These are phyloP conservation scores for Dolichallabes microphthalmus DNA, from an alignment of 2,113 vertebrate species.

Conservation along the genomic window DNA sequence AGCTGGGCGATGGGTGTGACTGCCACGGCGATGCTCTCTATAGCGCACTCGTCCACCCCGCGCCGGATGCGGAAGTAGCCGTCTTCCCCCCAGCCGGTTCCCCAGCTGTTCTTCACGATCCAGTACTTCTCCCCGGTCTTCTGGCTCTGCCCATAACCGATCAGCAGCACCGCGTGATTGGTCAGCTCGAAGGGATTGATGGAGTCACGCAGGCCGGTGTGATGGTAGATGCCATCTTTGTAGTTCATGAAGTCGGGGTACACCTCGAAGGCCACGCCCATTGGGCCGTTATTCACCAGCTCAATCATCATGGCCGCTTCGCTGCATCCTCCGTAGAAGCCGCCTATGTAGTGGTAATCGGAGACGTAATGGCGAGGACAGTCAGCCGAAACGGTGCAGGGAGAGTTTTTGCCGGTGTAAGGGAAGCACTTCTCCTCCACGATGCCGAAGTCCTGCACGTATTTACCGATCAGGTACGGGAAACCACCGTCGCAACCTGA, in stretches of 20 bases:
- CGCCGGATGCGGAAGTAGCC: slow-evolving; percentile 94
- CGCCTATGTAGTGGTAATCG: slow-evolving; percentile 89
- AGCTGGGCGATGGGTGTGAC: slow-evolving; percentile 81
- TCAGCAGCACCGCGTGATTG: slow-evolving; percentile 90
- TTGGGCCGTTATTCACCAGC: slow-evolving; percentile 81
- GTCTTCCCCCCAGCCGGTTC: slow-evolving; percentile 81
- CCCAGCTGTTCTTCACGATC: slow-evolving; percentile 98
- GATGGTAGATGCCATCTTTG: slow-evolving; percentile 86
- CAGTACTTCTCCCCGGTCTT: slow-evolving; percentile 82
- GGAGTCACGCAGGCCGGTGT: slow-evolving; percentile 80
- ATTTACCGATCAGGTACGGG: slow-evolving; percentile 92
- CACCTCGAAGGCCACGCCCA: slow-evolving; percentile 88
- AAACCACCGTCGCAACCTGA: slow-evolving; percentile 92
- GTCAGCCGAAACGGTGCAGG: slow-evolving; percentile 69
- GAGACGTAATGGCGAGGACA: slow-evolving; percentile 79
- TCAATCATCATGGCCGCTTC: slow-evolving; percentile 89
- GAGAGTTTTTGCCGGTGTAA: slow-evolving; percentile 74
- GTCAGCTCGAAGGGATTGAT: slow-evolving; percentile 93
- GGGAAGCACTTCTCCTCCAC: slow-evolving; percentile 90
- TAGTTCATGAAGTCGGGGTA: slow-evolving; percentile 87
- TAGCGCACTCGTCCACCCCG: slow-evolving; percentile 85
- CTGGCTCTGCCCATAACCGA: slow-evolving; percentile 85
- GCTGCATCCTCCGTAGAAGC: slow-evolving; percentile 93
- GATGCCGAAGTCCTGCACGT: slow-evolving; percentile 88
- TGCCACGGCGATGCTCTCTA: slow-evolving; percentile 89